Conservation (phyloP, 2,888 invertebrate genomes). For the Sphaerophoria rueppellii region DNA sequence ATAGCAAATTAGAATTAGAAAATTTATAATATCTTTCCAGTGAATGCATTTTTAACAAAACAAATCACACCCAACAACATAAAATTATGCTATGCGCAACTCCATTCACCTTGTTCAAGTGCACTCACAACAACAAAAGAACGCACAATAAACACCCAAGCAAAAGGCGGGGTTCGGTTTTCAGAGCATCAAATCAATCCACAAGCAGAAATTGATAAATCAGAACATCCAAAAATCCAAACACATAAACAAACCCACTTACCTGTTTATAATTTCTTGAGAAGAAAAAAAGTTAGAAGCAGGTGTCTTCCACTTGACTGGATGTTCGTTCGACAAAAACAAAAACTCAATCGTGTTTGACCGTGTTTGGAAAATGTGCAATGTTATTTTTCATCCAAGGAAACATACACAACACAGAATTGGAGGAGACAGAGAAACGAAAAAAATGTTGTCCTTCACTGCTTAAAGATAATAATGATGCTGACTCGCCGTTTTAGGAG, state of each 20-base stretch:
- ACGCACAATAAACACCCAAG: neutral
- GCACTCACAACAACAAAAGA: neutral
- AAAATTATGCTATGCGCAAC: conserved; percentile 8
- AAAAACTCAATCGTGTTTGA: conserved; percentile 26
- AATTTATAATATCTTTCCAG: too few species aligned
- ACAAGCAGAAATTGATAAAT: neutral
- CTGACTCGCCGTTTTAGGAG: neutral
- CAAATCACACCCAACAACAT: neutral
- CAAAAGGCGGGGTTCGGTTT: conserved; percentile 12
- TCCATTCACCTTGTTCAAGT: neutral
- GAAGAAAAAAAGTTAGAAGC: neutral
- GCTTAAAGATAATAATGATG: neutral
- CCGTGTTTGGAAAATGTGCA: conserved; percentile 39
- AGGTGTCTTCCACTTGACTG: conserved; percentile 40
- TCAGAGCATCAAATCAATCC: neutral
- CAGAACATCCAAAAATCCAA: conserved; percentile 7
- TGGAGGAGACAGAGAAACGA: neutral
- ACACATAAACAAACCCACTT: conserved; percentile 6
- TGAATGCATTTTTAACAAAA: neutral
- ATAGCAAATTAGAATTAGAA: too few species aligned
- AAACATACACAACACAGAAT: conserved; percentile 1
- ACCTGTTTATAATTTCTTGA: conserved; percentile 26
- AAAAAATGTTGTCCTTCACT: conserved; percentile 19
- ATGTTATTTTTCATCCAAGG: conserved; percentile 23
- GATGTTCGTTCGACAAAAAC: neutral